Evolutionary conservation across 2,113 vertebrate genomes (phyloP).

Genomic region (Phainopepla nitens): DNA sequence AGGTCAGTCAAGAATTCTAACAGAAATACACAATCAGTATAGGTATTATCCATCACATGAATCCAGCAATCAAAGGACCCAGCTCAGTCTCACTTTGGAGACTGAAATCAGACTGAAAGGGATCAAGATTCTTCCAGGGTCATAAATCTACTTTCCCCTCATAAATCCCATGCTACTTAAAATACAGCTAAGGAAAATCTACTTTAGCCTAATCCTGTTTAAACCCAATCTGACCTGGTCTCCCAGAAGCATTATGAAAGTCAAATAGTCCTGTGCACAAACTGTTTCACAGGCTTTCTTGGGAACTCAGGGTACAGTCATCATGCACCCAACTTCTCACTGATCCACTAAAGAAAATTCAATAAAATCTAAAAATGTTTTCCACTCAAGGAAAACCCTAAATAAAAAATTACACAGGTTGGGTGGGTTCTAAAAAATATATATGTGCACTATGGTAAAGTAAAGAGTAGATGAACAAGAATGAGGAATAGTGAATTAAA

Average conservation of each 20-base stretch:
- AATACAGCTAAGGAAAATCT: slow-evolving; percentile 29
- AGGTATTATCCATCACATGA: neutral
- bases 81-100: neutral
- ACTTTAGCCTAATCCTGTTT: slow-evolving; percentile 63
- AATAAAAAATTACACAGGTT: neutral
- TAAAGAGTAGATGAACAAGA: neutral
- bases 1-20: neutral
- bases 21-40: neutral
- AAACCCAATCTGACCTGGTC: slow-evolving; percentile 46
- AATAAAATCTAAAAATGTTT: neutral
- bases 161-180: slow-evolving; percentile 41
- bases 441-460: neutral
- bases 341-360: neutral
- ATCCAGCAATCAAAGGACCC: neutral
- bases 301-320: neutral
- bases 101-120: neutral
- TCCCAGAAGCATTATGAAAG: slow-evolving; percentile 38
- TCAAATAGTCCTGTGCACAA: neutral
- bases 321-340: neutral
- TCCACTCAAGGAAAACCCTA: neutral
- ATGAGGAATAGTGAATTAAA: neutral
- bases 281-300: neutral
- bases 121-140: slow-evolving; percentile 1
- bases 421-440: neutral
- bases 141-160: slow-evolving; percentile 25